Base-by-base conservation (phyloP, 2,797 vertebrate genomes). In the Diglossa cyanea region DNA sequence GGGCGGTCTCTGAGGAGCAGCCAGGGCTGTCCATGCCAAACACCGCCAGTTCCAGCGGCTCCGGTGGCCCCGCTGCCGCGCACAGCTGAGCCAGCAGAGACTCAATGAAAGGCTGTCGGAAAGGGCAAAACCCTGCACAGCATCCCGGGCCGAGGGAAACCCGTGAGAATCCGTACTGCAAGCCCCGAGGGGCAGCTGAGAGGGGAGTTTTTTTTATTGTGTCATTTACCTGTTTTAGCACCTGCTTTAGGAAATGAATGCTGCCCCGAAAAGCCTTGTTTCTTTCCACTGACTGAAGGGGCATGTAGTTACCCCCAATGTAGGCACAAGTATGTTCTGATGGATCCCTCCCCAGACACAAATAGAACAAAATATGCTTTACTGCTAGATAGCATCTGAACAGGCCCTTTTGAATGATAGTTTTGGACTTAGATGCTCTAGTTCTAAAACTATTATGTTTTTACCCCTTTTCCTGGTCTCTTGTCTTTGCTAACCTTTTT, bases 81-180 rank as follows among this genome's bases (percentile, higher is more conserved):
- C 33, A 31, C 6, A 3, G 16, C 37, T 61, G 26, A 45, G 48
- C 42, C 12, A 1, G 1, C 8, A 45, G 39, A 7, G 4, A 19
- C 6, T 16, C 5, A 1, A 28, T 15, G 18, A 54, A 51, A 25
- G 10, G n/a, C 18, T 17, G 1, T 39, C 3, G 30, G 45, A 42
- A 47, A 44, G 37, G 54, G 40, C 6, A 42, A 74, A 78, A 18
- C 1, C 0, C 50, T 30, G 24, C 7, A 11, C 0, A 0, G 30
- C n/a, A 47, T 21, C 0, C 1, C 26, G 5, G 21, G 8, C 26
- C 11, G 45, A 60, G 76, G 28, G 60, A 58, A 39, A 33, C 6
- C 2, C 0, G 3, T 8, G 28, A 42, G 35, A 47, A 70, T 7
- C 54, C 65, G 17, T 5, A 25, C 31, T 35, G 21, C 0, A 6